Percentiles rank a stretch among this genome's conserved stretches.
Conservation (phyloP, 1,140 invertebrate species). For the Arion vulgaris region DNA sequence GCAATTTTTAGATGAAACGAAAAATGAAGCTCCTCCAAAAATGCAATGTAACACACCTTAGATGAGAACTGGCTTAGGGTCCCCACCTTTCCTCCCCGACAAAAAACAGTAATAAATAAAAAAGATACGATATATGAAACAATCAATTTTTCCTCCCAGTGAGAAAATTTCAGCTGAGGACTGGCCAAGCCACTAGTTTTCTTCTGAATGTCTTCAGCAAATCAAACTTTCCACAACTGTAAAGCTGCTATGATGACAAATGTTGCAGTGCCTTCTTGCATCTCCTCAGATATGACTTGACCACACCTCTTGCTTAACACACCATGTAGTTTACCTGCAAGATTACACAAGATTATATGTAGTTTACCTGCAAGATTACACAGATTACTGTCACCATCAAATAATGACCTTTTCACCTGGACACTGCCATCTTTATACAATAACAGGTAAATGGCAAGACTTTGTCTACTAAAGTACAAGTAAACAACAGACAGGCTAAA, state of each 20-base stretch:
- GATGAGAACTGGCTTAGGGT: too few relatives aligned
- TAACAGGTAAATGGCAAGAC: too few relatives aligned
- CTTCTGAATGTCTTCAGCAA: conserved; percentile 90
- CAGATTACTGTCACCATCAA: background rate
- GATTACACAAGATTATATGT: background rate
- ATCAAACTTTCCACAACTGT: conserved; percentile 96
- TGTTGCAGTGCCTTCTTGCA: conserved; percentile 86
- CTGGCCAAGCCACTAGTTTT: conserved; percentile 96
- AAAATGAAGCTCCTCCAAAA: too few relatives aligned
- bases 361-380: background rate
- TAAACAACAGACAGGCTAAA: too few relatives aligned
- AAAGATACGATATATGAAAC: conserved; percentile 41
- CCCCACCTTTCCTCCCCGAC: too few relatives aligned
- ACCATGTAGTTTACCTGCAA: conserved; percentile 94
- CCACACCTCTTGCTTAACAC: conserved; percentile 91
- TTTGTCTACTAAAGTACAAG: too few relatives aligned
- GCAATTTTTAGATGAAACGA: too few relatives aligned
- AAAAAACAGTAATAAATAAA: too few relatives aligned
- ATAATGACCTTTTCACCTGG: too few relatives aligned
- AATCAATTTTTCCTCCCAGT: conserved; percentile 98
- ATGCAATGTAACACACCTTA: too few relatives aligned
- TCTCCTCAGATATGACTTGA: conserved; percentile 89
- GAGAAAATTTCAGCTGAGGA: conserved; percentile 96
- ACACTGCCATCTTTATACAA: too few relatives aligned
- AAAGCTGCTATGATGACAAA: conserved; percentile 91